Conservation (phyloP, 2,888 invertebrate genomes). For the Eupithecia vulgata region DNA sequence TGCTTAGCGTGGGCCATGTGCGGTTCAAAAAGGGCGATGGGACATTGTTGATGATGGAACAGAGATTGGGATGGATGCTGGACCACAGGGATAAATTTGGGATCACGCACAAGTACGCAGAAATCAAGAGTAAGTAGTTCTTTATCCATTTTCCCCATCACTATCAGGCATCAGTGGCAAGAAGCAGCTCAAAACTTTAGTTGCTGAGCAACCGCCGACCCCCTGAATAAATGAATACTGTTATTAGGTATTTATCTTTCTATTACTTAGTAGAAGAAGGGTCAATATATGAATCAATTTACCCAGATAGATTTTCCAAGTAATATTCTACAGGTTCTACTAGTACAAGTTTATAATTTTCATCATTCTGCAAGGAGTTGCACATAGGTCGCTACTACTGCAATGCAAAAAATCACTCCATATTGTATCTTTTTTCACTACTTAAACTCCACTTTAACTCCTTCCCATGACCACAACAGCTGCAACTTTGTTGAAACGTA, state of each 20-base stretch:
- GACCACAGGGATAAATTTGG: conserved; percentile 96
- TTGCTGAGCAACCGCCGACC: neutral
- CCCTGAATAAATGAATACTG: neutral
- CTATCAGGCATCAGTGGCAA: neutral
- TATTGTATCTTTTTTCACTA: neutral
- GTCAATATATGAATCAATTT: neutral
- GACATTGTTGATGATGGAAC: conserved; percentile 97
- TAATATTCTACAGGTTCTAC: neutral
- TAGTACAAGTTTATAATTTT: neutral
- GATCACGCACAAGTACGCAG: conserved; percentile 96
- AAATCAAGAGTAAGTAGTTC: conserved; percentile 93
- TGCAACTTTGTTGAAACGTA: neutral
- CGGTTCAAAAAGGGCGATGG: conserved; percentile 98
- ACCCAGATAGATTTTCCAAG: neutral
- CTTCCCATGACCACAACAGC: neutral
- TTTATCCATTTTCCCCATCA: neutral
- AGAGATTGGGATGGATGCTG: conserved; percentile 97
- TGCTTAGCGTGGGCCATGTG: conserved; percentile 95
- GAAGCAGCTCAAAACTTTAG: neutral
- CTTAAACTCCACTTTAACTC: neutral
- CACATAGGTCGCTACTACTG: neutral
- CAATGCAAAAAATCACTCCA: neutral
- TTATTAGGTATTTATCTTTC: neutral
- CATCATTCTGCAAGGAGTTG: neutral
- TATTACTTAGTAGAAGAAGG: neutral